Percentiles rank a stretch among this genome's conserved stretches.
phyloP scores from a whole-genome alignment of 2,113 vertebrate genomes.

The Myotis lucifugus region DNA sequence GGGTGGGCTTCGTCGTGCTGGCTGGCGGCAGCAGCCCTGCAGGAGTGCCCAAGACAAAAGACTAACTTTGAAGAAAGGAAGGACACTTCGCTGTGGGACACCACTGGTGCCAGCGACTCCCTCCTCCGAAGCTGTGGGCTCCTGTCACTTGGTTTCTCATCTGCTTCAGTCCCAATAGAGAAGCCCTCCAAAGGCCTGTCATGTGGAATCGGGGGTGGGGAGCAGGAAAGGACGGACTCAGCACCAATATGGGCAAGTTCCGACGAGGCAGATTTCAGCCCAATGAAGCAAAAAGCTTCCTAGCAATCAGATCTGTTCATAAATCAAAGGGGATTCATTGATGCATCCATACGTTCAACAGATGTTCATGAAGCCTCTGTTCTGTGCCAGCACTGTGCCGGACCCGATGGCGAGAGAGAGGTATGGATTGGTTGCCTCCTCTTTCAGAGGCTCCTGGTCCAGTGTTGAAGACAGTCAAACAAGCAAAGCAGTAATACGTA shows the following conservation, averaged over 20 bases:
- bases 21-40: background rate
- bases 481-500: background rate
- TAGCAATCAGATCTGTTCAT: background rate
- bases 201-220: background rate
- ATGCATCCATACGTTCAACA: background rate
- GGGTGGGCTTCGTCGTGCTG: background rate
- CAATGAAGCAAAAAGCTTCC: background rate
- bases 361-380: background rate
- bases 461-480: background rate
- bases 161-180: background rate
- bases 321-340: background rate
- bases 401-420: background rate
- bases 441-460: background rate
- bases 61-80: background rate
- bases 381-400: background rate
- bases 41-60: background rate
- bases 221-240: background rate
- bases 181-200: background rate
- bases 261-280: background rate
- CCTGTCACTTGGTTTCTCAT: background rate
- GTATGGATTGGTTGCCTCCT: background rate
- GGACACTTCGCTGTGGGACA: accelerated
- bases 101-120: background rate
- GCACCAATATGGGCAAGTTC: background rate
- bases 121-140: background rate